Base-by-base conservation (phyloP, 1,140 invertebrate species). In the Eumeta japonica region DNA sequence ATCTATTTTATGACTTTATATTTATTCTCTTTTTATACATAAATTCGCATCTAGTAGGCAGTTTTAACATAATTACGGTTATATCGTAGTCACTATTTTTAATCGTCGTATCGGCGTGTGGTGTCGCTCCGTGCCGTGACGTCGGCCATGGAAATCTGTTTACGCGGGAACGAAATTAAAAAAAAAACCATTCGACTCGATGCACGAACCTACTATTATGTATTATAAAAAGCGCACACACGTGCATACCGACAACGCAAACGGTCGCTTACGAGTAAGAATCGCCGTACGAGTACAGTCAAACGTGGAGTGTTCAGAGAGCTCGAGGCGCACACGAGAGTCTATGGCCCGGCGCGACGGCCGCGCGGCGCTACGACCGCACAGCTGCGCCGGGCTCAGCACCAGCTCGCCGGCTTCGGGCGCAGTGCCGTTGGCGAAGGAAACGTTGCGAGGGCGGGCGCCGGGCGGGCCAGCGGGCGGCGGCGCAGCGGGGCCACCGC, bases 41-140 rank as follows among this genome's bases (percentile, higher is more conserved):
- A 74, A 74, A 74, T 74, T 74, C 70, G 64, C 70, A 50, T 54
- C 65, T 71, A 73, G 53, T 70, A 73, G 68, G 68, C 68, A 73
- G 66, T 71, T 62, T 71, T 71, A 68, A 73, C 52, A 68, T 52
- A 73, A 68, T 62, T 58, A 58, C 51, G 45, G 60, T 65, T 62
- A 36, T 58, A 58, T 46, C 52, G 54, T 47, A 55, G 61, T 52
- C 47, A 57, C 53, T 62, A 62, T 63, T 62, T 58, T n/a, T n/a
- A n/a, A 58, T 41, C 57, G 55, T 43, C 43, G 37, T 33, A 45
- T 43, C 39, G 46, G 47, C 30, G 40, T 34, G 50, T 55, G 56
- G 48, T 60, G 55, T 56, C 52, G n/a, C n/a, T n/a, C n/a, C n/a
- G n/a, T n/a, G n/a, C n/a, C n/a, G n/a, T n/a, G n/a, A n/a, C n/a